Evolutionary conservation across 2,888 invertebrate genomes (phyloP), one percentile per base, ranked within the genome.

Genomic region (Sipha maydis): DNA sequence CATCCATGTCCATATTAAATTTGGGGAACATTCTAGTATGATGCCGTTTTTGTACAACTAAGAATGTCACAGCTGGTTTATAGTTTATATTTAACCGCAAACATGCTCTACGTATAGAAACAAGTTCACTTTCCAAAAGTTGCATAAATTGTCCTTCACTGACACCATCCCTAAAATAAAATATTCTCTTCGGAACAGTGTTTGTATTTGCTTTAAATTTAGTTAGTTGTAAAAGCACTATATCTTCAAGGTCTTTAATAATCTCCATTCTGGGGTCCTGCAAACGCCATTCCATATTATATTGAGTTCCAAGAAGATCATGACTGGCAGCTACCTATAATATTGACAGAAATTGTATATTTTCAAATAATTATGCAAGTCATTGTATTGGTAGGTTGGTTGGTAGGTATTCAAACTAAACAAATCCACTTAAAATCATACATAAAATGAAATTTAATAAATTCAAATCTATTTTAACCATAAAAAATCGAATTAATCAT

Each of bases 1-100:
- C 90, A 92, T 93, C 93, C 90, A 91, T 93, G 90, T 93, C 93
- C 17, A 7, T 3, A 19, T 0, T 19, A 92, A 90, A 93, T 85
- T 54, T 90, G 0, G n/a, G 93, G 92, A 90, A 93, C 92, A 90
- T 93, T 91, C 99, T 94, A 0, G 98, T 97, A 91, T 99, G 99
- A 93, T 99, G 99, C 0, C 99, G 94, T 92, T 99, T 99, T 92
- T 99, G 99, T 0, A 99, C 99, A 19, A 99, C 96, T 75, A 99
- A 93, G 92, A 98, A 98, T 56, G 98, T 96, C 41, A 99, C 94
- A 84, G 95, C 94, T 0, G 98, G 97, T 91, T 95, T 94, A 90
- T 94, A 95, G 0, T 92, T 92, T 9, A 93, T 93, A 7, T 92
- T 78, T 3, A 92, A 90, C 90, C 91, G 92, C 90, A 91, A 92